phyloP scores from a whole-genome alignment of 2,888 invertebrate genomes.

The Harmothoe impar region DNA sequence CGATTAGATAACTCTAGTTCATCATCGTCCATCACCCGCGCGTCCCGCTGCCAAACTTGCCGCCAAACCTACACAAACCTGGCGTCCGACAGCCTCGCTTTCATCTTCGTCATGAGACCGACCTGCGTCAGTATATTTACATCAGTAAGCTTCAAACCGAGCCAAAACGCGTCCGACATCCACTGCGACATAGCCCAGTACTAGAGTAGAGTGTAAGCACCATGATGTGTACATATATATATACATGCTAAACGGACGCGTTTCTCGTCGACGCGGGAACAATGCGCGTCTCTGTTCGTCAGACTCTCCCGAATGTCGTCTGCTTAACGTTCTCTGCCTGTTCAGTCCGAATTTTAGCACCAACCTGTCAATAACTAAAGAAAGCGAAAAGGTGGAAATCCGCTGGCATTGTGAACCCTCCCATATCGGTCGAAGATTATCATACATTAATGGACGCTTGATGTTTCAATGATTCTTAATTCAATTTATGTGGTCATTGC shows the following conservation, averaged over 20 bases:
- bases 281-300: constrained; percentile 30
- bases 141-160: constrained; percentile 24
- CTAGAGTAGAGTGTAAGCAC: neutral
- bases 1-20: constrained; percentile 52
- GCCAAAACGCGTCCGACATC: too few relatives aligned
- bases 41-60: neutral
- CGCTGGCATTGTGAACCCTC: neutral
- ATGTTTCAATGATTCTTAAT: neutral
- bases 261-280: neutral
- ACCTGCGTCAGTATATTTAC: neutral
- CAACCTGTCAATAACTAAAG: constrained; percentile 24
- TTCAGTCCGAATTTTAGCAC: neutral
- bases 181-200: neutral
- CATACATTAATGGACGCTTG: neutral
- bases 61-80: constrained; percentile 30
- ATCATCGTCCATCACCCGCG: constrained; percentile 53
- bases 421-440: neutral
- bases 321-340: constrained; percentile 1
- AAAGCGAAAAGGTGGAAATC: neutral
- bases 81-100: neutral
- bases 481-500: constrained; percentile 2
- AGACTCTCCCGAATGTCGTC: constrained; percentile 39
- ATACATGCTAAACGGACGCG: too few relatives aligned
- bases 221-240: too few relatives aligned
- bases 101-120: constrained; percentile 16